These are phyloP conservation scores for Cephalopterus ornatus DNA, from an alignment of 2,113 vertebrate species.

Conservation along the genomic window DNA sequence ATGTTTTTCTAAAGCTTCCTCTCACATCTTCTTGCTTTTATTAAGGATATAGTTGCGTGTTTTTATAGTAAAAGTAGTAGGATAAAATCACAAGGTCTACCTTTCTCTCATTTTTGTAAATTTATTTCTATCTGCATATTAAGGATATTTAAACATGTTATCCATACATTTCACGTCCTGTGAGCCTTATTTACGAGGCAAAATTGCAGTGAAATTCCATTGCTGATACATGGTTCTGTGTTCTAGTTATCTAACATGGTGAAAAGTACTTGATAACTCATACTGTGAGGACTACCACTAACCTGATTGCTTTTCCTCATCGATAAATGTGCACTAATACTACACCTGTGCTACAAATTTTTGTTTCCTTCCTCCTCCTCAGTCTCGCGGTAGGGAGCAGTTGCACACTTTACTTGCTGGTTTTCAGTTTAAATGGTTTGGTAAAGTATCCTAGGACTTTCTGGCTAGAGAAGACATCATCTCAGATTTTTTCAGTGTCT, in stretches of 20 bases:
- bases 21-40: not conserved
- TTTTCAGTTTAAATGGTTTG: not conserved
- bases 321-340: not conserved
- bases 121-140: not conserved
- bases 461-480: not conserved
- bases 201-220: not conserved
- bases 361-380: not conserved
- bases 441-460: not conserved
- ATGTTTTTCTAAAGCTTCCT: not conserved
- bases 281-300: not conserved
- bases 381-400: not conserved
- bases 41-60: not conserved
- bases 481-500: not conserved
- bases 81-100: not conserved
- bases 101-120: not conserved
- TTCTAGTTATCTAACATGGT: not conserved
- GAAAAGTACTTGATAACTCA: not conserved
- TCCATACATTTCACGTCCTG: not conserved
- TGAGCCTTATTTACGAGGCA: not conserved
- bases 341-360: not conserved
- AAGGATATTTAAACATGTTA: not conserved
- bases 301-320: not conserved
- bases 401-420: not conserved
- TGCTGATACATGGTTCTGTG: not conserved
- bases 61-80: not conserved